Evolutionary conservation across 2,113 vertebrate genomes (phyloP).

Genomic region (Leiothrix lutea): DNA sequence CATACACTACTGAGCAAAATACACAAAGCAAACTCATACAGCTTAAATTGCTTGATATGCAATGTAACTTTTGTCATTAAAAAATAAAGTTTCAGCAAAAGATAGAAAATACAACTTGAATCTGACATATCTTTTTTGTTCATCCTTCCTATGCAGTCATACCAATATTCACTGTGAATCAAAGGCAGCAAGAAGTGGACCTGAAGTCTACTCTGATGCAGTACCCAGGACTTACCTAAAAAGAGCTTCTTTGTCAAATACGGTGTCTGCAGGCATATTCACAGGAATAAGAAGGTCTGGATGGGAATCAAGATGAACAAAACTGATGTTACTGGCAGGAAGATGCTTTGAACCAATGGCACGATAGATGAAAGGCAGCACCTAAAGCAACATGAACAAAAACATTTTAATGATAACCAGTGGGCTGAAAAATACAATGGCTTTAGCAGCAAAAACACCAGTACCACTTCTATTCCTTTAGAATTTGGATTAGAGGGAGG

Average conservation of each 20-base stretch:
- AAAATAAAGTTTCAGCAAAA: not conserved
- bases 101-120: not conserved
- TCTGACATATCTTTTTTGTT: not conserved
- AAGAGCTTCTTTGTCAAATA: slow-evolving; percentile 92
- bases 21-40: not conserved
- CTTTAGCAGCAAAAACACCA: not conserved
- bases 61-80: not conserved
- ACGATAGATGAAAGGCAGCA: slow-evolving; percentile 90
- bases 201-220: not conserved
- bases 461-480: not conserved
- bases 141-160: rapidly evolving
- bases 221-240: slow-evolving; percentile 76
- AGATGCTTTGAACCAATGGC: slow-evolving; percentile 93
- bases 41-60: not conserved
- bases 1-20: not conserved
- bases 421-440: not conserved
- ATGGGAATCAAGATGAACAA: slow-evolving; percentile 95
- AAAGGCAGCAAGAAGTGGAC: not conserved
- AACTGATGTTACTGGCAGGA: slow-evolving; percentile 81
- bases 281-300: slow-evolving; percentile 97
- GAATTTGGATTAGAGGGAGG: not conserved
- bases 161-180: not conserved
- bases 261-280: slow-evolving; percentile 91
- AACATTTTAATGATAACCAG: not conserved
- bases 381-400: slow-evolving; percentile 68